These are phyloP conservation scores for Sterrhoptilus dennistouni DNA, from an alignment of 2,113 vertebrate species.

Conservation along the genomic window DNA sequence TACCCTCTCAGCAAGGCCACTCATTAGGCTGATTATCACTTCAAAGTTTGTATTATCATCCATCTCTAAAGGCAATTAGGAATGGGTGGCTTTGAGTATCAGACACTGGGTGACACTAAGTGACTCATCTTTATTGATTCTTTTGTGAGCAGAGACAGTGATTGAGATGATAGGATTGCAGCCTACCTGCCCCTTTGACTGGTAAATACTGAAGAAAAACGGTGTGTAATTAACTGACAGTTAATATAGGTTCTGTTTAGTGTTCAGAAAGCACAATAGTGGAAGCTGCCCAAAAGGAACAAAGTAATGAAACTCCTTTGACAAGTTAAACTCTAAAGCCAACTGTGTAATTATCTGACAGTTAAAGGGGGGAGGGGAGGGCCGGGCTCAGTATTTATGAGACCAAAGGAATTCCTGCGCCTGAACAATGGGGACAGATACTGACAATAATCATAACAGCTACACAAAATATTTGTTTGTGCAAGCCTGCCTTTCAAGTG, in stretches of 20 bases:
- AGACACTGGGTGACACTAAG: constrained; percentile 84
- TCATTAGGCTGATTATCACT: constrained; percentile 90
- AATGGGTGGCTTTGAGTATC: constrained; percentile 88
- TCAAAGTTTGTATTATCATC: constrained; percentile 89
- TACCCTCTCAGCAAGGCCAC: constrained; percentile 75
- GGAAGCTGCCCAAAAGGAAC: constrained; percentile 77
- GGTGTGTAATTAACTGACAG: constrained; percentile 91
- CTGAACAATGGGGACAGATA: constrained; percentile 58
- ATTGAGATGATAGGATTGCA: constrained; percentile 84
- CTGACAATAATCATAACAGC: constrained; percentile 68
- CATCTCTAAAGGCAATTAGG: constrained; percentile 93
- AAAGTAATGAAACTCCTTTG: constrained; percentile 76
- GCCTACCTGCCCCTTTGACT: constrained; percentile 85
- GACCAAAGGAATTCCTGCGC: constrained; percentile 71
- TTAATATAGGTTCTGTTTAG: constrained; percentile 90
- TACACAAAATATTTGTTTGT: constrained; percentile 63
- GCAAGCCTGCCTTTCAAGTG: constrained; percentile 18
- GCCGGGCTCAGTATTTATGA: constrained; percentile 52
- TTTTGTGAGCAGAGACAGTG: constrained; percentile 85
- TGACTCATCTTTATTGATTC: constrained; percentile 87
- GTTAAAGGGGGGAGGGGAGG: constrained; percentile 60
- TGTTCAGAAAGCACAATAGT: constrained; percentile 80
- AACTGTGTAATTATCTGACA: constrained; percentile 78
- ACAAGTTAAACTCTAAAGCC: constrained; percentile 83
- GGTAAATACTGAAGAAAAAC: constrained; percentile 88